These are phyloP conservation scores for Erithacus rubecula DNA, from an alignment of 2,797 vertebrate genomes.

Conservation along the genomic window DNA sequence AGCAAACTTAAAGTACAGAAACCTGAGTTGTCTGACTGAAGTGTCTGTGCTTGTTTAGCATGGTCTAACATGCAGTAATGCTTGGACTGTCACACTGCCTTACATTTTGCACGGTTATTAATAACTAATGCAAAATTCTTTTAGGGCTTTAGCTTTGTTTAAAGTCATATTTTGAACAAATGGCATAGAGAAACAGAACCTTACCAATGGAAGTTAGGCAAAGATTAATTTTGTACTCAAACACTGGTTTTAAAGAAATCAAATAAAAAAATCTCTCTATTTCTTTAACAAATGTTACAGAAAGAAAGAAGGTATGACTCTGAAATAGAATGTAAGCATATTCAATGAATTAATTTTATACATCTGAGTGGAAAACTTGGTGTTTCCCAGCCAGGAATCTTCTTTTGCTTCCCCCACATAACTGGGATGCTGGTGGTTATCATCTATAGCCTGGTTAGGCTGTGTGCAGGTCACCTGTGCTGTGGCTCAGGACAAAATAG, in stretches of 20 bases:
- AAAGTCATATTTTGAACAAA: background rate
- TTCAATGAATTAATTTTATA: too few relatives aligned
- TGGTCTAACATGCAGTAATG: background rate
- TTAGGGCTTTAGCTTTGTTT: background rate
- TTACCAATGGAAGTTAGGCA: background rate
- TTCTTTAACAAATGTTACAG: slow-evolving; percentile 11
- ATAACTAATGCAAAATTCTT: background rate
- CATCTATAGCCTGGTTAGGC: too few relatives aligned
- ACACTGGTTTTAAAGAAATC: background rate
- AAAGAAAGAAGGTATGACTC: background rate
- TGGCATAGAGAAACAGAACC: background rate
- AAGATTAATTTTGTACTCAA: slow-evolving; percentile 1
- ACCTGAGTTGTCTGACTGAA: background rate
- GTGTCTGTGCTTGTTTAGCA: background rate
- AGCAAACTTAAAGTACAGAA: background rate
- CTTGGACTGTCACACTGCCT: background rate
- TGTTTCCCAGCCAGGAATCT: too few relatives aligned
- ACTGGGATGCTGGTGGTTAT: too few relatives aligned
- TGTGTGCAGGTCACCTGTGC: too few relatives aligned
- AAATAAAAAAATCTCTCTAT: slow-evolving; percentile 27
- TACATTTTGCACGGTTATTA: background rate
- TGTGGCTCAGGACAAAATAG: too few relatives aligned
- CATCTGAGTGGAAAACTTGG: too few relatives aligned
- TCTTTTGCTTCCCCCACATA: too few relatives aligned
- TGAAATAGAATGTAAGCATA: background rate